Base-by-base conservation (phyloP, 2,797 vertebrate genomes). In the Urocyon cinereoargenteus region DNA sequence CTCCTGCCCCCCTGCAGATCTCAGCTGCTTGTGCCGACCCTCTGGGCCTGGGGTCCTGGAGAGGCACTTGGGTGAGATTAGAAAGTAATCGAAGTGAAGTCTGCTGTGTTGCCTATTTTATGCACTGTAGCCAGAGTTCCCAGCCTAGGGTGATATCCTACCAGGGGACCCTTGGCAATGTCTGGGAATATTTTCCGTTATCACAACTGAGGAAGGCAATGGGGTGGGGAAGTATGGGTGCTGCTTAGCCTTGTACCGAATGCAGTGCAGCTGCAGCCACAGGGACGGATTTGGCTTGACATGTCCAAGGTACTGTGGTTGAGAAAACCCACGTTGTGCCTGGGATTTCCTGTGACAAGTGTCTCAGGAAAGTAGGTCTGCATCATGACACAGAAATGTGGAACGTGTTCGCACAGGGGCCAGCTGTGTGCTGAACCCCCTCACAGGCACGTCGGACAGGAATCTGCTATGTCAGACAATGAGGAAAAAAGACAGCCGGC, bases 251-350 rank as follows among this genome's bases (percentile, higher is more conserved):
- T 31, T 61, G 4, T 24, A 2, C 34, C 6, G 51, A 11, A 7
- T 66, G 14, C 59, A 0, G 28, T 57, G 6, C 26, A 34, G 8
- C 34, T 9, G 26, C 22, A 1, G 1, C 18, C 18, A 4, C 70
- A 66, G 72, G 45, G 40, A n/a, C 24, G 22, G 3, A 34, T 28
- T 24, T 24, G 28, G 15, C 26, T 49, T 10, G 5, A 26, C 6
- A 9, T 1, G 4, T 36, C 55, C 2, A 0, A 1, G 11, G 53
- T 0, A n/a, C 55, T 13, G 11, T 14, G 12, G n/a, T 0, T 40
- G 79, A 66, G 93, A 28, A 81, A 64, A 73, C 31, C 31, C 31
- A 11, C 0, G 6, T 26, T 14, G 0, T 31, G 7, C 4, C 11
- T 3, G 59, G 40, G 22, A 45, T 53, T 45, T 40, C 28, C 19